Evolutionary conservation across 2,113 vertebrate genomes (phyloP).

Genomic region (Anoura caudifer): DNA sequence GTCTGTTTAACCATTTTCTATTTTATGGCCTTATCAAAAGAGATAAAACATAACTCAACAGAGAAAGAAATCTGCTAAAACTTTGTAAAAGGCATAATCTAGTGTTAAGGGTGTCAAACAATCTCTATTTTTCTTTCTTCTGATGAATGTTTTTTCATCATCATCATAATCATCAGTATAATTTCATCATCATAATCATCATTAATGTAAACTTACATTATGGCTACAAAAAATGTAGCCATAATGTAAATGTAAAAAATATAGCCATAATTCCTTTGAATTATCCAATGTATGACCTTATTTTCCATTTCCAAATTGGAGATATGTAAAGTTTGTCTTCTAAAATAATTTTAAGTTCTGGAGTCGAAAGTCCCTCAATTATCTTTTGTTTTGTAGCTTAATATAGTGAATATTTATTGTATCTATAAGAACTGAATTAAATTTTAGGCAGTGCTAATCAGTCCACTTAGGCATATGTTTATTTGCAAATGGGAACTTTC

Average conservation of each 20-base stretch:
- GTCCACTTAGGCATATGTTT: neutral
- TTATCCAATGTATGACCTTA: neutral
- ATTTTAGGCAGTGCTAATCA: neutral
- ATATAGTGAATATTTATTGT: neutral
- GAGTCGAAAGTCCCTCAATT: neutral
- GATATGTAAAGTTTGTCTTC: neutral
- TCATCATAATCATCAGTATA: neutral
- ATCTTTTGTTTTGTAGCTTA: neutral
- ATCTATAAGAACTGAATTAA: neutral
- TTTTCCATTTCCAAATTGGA: constrained; percentile 5
- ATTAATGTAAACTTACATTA: neutral
- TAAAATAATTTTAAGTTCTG: neutral
- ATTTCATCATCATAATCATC: neutral
- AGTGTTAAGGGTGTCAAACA: neutral
- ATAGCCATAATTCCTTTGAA: no score
- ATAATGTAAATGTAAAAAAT: no score
- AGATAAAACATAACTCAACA: neutral
- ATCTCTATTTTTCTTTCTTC: neutral
- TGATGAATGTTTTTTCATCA: neutral
- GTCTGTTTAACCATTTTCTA: neutral
- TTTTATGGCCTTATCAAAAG: neutral
- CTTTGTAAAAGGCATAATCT: neutral
- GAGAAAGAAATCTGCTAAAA: neutral
- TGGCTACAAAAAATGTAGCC: no score
- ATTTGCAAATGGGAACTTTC: neutral